Conservation (phyloP, 2,888 invertebrate genomes). For the Zygothrica quintamaculata region DNA sequence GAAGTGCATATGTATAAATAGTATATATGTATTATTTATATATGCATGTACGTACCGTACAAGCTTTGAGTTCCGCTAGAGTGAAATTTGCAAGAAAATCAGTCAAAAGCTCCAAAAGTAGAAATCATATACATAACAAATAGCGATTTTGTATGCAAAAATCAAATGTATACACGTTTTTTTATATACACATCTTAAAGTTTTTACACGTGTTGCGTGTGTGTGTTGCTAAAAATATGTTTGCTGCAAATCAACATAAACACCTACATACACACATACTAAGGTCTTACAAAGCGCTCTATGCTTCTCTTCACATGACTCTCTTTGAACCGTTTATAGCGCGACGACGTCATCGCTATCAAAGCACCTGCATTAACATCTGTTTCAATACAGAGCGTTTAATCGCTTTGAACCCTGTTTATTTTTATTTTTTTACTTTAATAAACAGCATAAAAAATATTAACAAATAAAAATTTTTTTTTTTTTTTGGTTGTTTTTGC, state of each 20-base stretch:
- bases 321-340: slow-evolving; percentile 51
- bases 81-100: slow-evolving; percentile 6
- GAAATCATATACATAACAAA: not conserved
- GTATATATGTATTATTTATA: not conserved
- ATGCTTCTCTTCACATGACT: not conserved
- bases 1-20: slow-evolving; percentile 1
- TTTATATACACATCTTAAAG: not conserved
- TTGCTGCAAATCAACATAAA: slow-evolving; percentile 29
- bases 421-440: slow-evolving; percentile 4
- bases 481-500: too few species aligned
- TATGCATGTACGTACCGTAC: not conserved
- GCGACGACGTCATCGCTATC: slow-evolving; percentile 65
- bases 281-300: not conserved
- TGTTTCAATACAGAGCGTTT: slow-evolving; percentile 45
- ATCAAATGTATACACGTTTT: not conserved
- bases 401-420: not conserved
- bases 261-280: slow-evolving; percentile 25
- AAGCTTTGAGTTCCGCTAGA: not conserved
- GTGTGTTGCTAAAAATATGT: slow-evolving; percentile 52
- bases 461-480: too few species aligned
- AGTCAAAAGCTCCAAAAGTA: not conserved
- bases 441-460: too few species aligned
- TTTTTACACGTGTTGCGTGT: slow-evolving; percentile 26
- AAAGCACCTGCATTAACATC: slow-evolving; percentile 41
- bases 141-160: not conserved